These are phyloP conservation scores for Myoxocephalus aenaeus DNA, from an alignment of 2,797 vertebrate genomes.

Conservation along the genomic window DNA sequence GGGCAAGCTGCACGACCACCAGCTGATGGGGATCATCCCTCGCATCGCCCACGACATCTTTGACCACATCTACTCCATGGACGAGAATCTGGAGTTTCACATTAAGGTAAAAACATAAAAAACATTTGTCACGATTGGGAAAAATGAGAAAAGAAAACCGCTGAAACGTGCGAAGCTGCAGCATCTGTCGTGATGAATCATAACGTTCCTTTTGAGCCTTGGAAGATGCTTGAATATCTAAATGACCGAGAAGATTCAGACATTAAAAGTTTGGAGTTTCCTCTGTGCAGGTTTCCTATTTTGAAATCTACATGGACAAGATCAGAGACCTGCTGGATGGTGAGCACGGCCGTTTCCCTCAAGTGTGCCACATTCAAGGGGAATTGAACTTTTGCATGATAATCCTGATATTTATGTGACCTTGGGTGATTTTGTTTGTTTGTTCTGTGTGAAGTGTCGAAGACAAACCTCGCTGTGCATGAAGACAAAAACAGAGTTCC, in stretches of 20 bases:
- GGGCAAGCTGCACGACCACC: conserved; percentile 93
- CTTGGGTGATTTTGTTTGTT: background rate
- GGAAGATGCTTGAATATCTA: background rate
- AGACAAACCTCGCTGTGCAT: conserved; percentile 94
- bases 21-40: conserved; percentile 96
- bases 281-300: conserved; percentile 90
- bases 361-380: background rate
- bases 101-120: conserved; percentile 87
- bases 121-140: background rate
- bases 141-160: too few species aligned
- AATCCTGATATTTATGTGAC: background rate
- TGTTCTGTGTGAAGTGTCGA: conserved; percentile 86
- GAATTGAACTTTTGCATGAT: background rate
- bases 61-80: conserved; percentile 98
- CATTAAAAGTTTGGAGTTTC: conserved; percentile 6
- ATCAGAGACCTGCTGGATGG: conserved; percentile 93
- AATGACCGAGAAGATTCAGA: background rate
- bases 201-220: too few species aligned
- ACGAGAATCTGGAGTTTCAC: conserved; percentile 96
- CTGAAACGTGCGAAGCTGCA: background rate
- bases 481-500: conserved; percentile 96
- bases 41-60: conserved; percentile 95
- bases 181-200: background rate
- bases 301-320: conserved; percentile 96
- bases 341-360: conserved; percentile 57